Evolutionary conservation across 1,140 invertebrate genomes (phyloP).

Genomic region (Reticulitermes speratus): DNA sequence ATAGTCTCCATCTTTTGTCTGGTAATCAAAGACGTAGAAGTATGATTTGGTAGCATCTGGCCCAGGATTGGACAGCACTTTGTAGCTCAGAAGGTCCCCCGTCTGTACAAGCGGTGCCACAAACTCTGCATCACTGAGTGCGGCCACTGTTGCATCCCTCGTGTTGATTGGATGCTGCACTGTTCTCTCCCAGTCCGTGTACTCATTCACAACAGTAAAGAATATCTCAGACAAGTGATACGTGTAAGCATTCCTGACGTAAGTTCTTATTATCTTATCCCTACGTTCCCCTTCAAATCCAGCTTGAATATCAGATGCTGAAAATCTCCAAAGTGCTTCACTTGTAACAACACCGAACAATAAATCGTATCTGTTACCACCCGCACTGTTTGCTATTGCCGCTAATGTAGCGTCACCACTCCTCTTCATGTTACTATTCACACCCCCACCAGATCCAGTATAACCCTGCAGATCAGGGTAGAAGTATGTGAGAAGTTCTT

Average conservation of each 20-base stretch:
- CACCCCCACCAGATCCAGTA: neutral
- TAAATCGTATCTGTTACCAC: conserved; percentile 68
- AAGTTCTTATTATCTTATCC: conserved; percentile 88
- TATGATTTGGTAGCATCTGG: conserved; percentile 54
- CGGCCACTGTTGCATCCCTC: conserved; percentile 86
- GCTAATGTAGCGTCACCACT: conserved; percentile 47
- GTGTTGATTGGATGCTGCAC: conserved; percentile 89
- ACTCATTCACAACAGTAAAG: conserved; percentile 95
- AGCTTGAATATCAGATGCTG: conserved; percentile 75
- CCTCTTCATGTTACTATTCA: conserved; percentile 45
- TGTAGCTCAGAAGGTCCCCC: conserved; percentile 67
- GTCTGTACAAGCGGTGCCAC: conserved; percentile 82
- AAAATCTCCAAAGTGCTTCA: conserved; percentile 80
- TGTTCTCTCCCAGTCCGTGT: conserved; percentile 94
- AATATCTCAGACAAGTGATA: conserved; percentile 97
- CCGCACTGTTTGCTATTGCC: conserved; percentile 38
- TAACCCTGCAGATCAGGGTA: conserved; percentile 47
- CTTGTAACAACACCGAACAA: conserved; percentile 82
- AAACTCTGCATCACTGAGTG: conserved; percentile 89
- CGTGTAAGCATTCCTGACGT: conserved; percentile 89
- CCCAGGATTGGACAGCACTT: conserved; percentile 33
- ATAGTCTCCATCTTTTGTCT: conserved; percentile 88
- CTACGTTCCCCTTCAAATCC: conserved; percentile 89
- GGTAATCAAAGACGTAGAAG: conserved; percentile 93
- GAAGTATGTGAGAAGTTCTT: conserved; percentile 68